Conservation (phyloP, 2,888 invertebrate genomes). For the Mythimna pallens region DNA sequence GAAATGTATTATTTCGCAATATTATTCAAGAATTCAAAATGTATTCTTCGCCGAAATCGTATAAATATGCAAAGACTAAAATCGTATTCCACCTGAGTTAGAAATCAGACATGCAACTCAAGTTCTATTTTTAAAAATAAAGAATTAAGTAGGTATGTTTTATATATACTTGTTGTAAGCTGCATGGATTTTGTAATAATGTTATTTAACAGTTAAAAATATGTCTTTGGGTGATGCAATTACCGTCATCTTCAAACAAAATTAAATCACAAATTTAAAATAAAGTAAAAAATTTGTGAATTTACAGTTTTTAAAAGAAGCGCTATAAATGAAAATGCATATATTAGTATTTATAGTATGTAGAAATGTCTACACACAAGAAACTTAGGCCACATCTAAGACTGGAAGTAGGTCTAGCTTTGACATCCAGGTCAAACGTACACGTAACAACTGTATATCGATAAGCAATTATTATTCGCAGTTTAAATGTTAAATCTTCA, state of each 20-base stretch:
- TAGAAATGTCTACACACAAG: background rate
- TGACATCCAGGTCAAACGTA: conserved; percentile 72
- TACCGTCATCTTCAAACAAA: background rate
- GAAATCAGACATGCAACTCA: conserved; percentile 13
- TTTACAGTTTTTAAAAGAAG: background rate
- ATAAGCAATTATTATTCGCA: conserved; percentile 67
- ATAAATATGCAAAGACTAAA: conserved; percentile 32
- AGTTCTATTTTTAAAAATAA: background rate
- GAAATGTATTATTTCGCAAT: conserved; percentile 42
- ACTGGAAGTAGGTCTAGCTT: conserved; percentile 63
- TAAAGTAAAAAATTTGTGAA: too few species aligned
- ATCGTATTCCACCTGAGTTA: conserved; percentile 12
- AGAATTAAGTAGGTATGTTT: background rate
- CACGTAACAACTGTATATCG: conserved; percentile 75
- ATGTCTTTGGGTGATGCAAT: background rate
- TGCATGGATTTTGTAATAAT: background rate
- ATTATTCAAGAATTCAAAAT: conserved; percentile 36
- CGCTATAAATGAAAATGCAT: background rate
- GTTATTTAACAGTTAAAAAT: background rate
- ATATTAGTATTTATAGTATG: background rate
- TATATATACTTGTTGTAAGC: background rate
- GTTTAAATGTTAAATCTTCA: conserved; percentile 78
- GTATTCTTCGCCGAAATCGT: conserved; percentile 22
- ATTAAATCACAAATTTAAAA: too few species aligned
- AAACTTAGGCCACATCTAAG: conserved; percentile 27